Evolutionary conservation across 2,113 vertebrate species (phyloP).

Genomic region (Microcebus tavaratra): DNA sequence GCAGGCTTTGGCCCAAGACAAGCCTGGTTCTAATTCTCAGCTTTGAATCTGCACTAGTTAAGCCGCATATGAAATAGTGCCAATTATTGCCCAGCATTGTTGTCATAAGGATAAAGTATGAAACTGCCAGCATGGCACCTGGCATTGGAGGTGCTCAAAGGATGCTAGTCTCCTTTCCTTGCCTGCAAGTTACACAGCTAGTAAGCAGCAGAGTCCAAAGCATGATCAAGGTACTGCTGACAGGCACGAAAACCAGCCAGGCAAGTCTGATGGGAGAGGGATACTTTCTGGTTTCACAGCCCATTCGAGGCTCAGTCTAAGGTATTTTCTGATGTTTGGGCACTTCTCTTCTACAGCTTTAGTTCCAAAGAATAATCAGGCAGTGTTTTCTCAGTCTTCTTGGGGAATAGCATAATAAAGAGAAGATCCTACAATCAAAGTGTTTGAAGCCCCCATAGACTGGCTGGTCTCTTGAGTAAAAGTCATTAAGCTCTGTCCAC

Average conservation of each 20-base stretch:
- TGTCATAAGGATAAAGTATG: background rate
- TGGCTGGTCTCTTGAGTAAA: background rate
- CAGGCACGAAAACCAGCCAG: background rate
- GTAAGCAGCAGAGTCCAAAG: background rate
- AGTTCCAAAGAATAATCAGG: background rate
- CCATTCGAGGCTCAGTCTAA: background rate
- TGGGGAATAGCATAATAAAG: background rate
- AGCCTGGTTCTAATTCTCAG: background rate
- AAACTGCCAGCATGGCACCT: background rate
- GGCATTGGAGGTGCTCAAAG: background rate
- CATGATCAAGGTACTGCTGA: background rate
- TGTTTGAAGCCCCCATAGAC: background rate
- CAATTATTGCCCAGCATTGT: background rate
- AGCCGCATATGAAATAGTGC: background rate
- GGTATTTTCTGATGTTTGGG: background rate
- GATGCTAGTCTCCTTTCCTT: background rate
- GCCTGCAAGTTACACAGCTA: background rate
- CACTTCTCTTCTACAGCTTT: background rate
- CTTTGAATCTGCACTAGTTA: background rate
- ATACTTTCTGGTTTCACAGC: background rate
- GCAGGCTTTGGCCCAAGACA: background rate
- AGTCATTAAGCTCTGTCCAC: background rate
- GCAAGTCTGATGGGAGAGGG: background rate
- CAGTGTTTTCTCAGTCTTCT: background rate
- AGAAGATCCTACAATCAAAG: background rate